phyloP scores from a whole-genome alignment of 2,113 vertebrate genomes.

The Nipponia nippon region DNA sequence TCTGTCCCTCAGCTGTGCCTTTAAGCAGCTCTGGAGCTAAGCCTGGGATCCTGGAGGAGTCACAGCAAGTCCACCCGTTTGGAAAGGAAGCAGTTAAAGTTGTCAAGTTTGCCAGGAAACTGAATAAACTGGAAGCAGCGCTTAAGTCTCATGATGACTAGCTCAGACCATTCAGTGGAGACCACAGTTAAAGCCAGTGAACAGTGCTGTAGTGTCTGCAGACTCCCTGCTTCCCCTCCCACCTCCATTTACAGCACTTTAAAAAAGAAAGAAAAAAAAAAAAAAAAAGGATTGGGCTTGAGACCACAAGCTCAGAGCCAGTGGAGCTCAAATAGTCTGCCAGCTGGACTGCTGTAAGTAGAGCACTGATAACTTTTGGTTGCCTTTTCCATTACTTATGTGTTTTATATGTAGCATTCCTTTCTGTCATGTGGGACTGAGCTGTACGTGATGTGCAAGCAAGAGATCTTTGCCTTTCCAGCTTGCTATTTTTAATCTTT shows the following conservation, averaged over 20 bases:
- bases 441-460: neutral
- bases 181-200: neutral
- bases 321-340: neutral
- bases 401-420: neutral
- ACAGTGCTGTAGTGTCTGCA: slow-evolving; percentile 10
- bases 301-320: neutral
- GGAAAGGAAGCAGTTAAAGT: slow-evolving; percentile 45
- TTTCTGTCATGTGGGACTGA: neutral
- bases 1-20: neutral
- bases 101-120: slow-evolving; percentile 42
- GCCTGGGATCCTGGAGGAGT: neutral
- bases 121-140: slow-evolving; percentile 17
- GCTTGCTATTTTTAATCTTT: neutral
- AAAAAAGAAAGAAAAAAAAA: neutral
- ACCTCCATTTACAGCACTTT: neutral
- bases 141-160: neutral
- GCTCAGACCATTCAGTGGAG: neutral
- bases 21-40: neutral
- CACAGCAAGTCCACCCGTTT: neutral
- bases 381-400: neutral
- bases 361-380: neutral
- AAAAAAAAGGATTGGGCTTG: neutral
- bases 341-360: slow-evolving; percentile 39
- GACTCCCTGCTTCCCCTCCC: slow-evolving; percentile 21
- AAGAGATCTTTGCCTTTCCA: neutral